Percentiles rank a stretch among this genome's conserved stretches.
Conservation (phyloP, 2,888 invertebrate species). For the Lochmaea crataegi region DNA sequence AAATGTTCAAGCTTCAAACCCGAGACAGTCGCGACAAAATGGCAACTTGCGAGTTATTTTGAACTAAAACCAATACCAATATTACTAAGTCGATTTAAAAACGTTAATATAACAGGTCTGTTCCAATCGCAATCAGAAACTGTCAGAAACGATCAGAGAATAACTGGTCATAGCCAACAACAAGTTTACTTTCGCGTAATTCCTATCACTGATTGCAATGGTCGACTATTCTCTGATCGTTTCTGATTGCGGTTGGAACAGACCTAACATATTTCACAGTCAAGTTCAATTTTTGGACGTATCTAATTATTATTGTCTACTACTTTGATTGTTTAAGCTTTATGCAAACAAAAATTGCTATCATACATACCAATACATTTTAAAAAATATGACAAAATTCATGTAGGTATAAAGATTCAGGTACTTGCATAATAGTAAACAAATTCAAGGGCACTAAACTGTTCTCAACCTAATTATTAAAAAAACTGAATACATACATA, state of each 20-base stretch:
- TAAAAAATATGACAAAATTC: slow-evolving; percentile 14
- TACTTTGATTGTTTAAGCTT: slow-evolving; percentile 9
- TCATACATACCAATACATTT: slow-evolving; percentile 11
- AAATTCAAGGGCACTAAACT: slow-evolving; percentile 24
- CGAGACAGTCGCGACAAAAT: too few relatives aligned
- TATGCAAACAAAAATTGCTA: slow-evolving; percentile 6
- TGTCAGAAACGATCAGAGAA: too few relatives aligned
- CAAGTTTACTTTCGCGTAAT: too few relatives aligned
- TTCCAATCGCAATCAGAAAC: too few relatives aligned
- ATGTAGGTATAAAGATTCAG: slow-evolving; percentile 27
- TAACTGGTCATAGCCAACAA: too few relatives aligned
- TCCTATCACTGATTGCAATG: too few relatives aligned
- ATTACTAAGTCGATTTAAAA: background rate
- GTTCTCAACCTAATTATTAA: background rate
- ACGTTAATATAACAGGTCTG: background rate
- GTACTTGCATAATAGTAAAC: slow-evolving; percentile 31
- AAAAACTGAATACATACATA: too few relatives aligned
- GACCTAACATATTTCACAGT: background rate
- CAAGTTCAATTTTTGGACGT: slow-evolving; percentile 10
- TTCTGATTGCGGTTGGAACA: too few relatives aligned
- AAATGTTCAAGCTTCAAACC: too few relatives aligned
- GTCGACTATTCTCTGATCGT: too few relatives aligned
- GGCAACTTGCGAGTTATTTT: too few relatives aligned
- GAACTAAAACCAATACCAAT: background rate
- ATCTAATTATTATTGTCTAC: slow-evolving; percentile 4